Base-by-base conservation (phyloP, 2,797 vertebrate genomes). In the Crypturellus tataupa region DNA sequence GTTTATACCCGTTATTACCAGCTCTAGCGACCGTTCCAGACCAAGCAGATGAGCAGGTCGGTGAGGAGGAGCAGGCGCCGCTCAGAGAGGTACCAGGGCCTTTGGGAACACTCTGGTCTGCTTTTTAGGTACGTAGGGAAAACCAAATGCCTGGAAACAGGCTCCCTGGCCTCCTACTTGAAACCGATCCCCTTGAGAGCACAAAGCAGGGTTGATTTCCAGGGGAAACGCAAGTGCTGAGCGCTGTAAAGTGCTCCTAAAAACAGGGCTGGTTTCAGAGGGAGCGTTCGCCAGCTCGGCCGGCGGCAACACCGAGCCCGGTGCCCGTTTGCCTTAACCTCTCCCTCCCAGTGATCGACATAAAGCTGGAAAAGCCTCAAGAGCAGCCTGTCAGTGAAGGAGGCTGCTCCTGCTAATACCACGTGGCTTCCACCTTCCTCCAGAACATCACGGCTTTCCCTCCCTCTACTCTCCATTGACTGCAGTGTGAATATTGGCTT, bases 331-430 rank as follows among this genome's bases (percentile, higher is more conserved):
- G 96, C 98, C 98, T 99, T 99, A 98, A 99, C 98, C 94, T 17
- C 2, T 56, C 40, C 47, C 62, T 94, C 90, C 95, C 98, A 99
- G 99, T 99, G 99, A 99, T 99, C 39, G 99, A 99, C 97, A 99
- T 99, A 96, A 99, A 99, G 97, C 98, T 99, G 98, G 99, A 99
- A 98, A 99, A 99, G 97, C 98, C 98, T 89, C 98, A 98, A 83
- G 99, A 99, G 98, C 98, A 98, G 91, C 98, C 99, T 17, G 98
- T 98, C 98, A 99, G 96, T 42, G 99, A 99, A 97, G 98, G 99
- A 91, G 99, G 99, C 94, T 99, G 99, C 90, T 99, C 99, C 94
- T 99, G 99, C 98, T 99, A 99, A 99, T 98, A 93, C 69, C 72
- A 37, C 9, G 67, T 88, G 95, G 93, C 86, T 91, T 79, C 97